Evolutionary conservation across 2,888 invertebrate species (phyloP), one percentile per base, ranked within the genome.

Genomic region (Lochmaea capreae): DNA sequence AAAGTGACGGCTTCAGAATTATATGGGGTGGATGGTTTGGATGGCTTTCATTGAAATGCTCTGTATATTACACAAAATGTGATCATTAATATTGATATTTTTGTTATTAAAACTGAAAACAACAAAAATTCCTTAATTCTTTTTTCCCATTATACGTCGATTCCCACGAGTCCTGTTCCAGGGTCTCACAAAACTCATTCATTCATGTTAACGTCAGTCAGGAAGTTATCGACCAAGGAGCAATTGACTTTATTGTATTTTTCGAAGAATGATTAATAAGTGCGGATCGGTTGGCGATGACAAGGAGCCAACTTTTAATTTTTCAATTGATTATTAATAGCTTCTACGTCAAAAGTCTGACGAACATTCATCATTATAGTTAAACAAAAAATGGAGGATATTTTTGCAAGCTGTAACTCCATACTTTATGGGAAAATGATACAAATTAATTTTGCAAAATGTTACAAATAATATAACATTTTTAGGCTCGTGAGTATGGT

Each of bases 171-270:
- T 54, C 4, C 54, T 54, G 18, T 54, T 54, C 16, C 54, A 54
- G 9, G 54, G 54, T 18, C 54, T 16, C 14, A 65, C 54, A 58
- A 58, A 67, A 42, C 67, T 59, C 59, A 59, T 59, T 59, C 46
- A 67, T 59, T 59, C 58, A 39, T 43, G 57, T 39, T 67, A 22
- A 58, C 42, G 58, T 67, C 67, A 59, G 59, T 59, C 59, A 46
- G 22, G 18, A 59, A 67, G 46, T 67, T 26, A 66, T 66, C 39
- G 52, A 43, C 63, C 16, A 43, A 43, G 46, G 18, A 63, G 43
- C 22, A 63, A 63, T 63, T 63, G 63, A 39, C 26, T 63, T 63
- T 42, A 63, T 63, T 63, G 63, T 63, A 43, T 43, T 63, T 63
- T 63, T 61, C 39, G 14, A 8, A 59, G 39, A 18, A 61, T 61